Evolutionary conservation across 2,797 vertebrate species (phyloP), one percentile per base, ranked within the genome.

Genomic region (Coregonus suidteri): DNA sequence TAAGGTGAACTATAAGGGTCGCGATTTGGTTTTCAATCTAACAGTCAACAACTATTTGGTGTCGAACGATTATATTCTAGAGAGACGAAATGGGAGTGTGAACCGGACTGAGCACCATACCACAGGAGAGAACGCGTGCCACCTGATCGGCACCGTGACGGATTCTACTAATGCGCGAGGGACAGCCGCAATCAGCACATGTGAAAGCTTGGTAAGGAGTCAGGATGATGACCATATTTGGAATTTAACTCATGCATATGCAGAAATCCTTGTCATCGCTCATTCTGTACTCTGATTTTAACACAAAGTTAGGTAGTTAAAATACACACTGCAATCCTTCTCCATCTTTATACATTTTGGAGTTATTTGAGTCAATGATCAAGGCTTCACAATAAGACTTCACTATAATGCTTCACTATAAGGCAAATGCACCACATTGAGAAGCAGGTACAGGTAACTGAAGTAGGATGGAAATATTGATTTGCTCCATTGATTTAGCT

Each of bases 121-220:
- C 35, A 16, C 81, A 0, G 90, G 88, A 83, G 90, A 82, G 20
- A 89, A 90, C 18, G 86, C 84, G 69, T 99, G 98, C 83, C 96
- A 99, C 77, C 94, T 97, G 69, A 82, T 88, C 47, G 98, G 98
- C 79, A 94, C 94, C 0, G 96, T 94, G 52, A 85, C 89, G 41
- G 88, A 93, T 20, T 83, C 86, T 0, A 90, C 86, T 0, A 90
- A 78, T 0, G 73, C 85, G 4, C 80, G 72, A 0, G 97, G 97
- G 52, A 93, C 86, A 0, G 97, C 97, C 56, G 95, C 94, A 0
- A 92, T 99, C 88, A 99, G 97, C 89, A 92, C 95, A 52, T 99
- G 98, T 81, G 89, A 82, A 34, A 97, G 97, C 76, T 88, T 99
- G 96, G 98, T 99, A 94, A 96, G 97, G 83, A 79, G 6, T 52